Evolutionary conservation across 2,797 vertebrate genomes (phyloP), one percentile per base, ranked within the genome.

Genomic region (Hydrophis major): DNA sequence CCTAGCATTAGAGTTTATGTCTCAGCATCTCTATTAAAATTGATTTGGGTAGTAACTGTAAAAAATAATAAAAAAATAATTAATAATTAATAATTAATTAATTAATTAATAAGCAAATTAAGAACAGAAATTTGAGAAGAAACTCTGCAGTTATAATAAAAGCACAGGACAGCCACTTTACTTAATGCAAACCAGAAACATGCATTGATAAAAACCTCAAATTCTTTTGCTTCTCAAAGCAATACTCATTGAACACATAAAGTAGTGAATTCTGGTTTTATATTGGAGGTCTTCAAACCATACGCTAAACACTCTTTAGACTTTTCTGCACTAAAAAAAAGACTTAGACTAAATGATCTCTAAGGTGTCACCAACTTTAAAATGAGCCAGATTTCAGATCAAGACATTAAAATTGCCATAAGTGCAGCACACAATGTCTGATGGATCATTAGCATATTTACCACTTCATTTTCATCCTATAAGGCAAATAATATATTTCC

Each of bases 11-110:
- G 47, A 59, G 83, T 87, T 56, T 56, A 28, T 92, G 88, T 57
- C 16, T 27, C 12, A 93, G 87, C 90, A 94, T 87, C 93, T 94
- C 87, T 93, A 20, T 47, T 78, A 93, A 89, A 91, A 87, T 87
- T 78, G 61, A 90, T 56, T 78, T 56, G 4, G 13, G 61, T 90
- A 87, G 56, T 90, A 63, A 61, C 28, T 47, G 32, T 92, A 56
- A 91, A 93, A 93, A 91, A 87, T 7, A 55, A 55, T 2, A 55
- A 83, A 47, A 47, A 47, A 47, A 6, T 47, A 47, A 47, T 47
- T 6, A 47, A 47, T 6, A 47, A 47, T 47, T 47, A 47, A 47
- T 47, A 47, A 47, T 47, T 4, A 91, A 47, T 47, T 6, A 47
- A 47, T 47, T 6, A 47, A 47, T 47, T 47, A 47, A 47, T 47